Percentiles rank a stretch among this genome's conserved stretches.
Conservation (phyloP, 1,140 invertebrate species). For the Pseudomyrmex cubaensis region DNA sequence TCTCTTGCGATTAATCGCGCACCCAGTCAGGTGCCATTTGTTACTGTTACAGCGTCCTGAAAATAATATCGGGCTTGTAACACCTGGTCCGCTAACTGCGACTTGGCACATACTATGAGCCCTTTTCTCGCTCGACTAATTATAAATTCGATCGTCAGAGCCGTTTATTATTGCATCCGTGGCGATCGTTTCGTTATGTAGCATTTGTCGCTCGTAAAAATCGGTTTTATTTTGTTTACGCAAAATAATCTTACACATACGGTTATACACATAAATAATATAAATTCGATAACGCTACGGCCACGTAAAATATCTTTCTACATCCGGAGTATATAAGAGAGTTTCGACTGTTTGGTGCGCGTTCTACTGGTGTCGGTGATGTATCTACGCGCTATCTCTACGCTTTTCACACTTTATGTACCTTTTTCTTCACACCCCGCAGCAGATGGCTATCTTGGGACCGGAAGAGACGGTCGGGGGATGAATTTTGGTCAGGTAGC, state of each 20-base stretch:
- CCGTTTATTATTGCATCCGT: constrained; percentile 28
- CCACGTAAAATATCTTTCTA: background rate
- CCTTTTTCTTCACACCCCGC: constrained; percentile 46
- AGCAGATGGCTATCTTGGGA: constrained; percentile 65
- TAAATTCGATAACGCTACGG: too few species aligned
- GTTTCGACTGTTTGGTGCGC: background rate
- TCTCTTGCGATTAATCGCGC: constrained; percentile 68
- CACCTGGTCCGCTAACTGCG: constrained; percentile 68
- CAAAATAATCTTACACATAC: constrained; percentile 11
- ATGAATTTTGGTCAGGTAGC: constrained; percentile 74
- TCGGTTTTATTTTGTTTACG: background rate
- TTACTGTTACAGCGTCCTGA: constrained; percentile 58
- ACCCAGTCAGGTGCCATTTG: constrained; percentile 67
- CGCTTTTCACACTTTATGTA: constrained; percentile 46
- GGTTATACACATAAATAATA: background rate
- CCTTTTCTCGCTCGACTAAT: constrained; percentile 57
- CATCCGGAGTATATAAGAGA: constrained; percentile 23
- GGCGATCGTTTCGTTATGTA: background rate
- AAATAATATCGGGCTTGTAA: constrained; percentile 68
- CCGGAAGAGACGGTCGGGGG: constrained; percentile 60
- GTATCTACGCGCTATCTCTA: constrained; percentile 41
- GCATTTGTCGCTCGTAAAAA: too few species aligned
- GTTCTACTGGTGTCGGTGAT: background rate
- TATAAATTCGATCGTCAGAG: constrained; percentile 51
- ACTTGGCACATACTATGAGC: constrained; percentile 48